phyloP scores from a whole-genome alignment of 2,888 invertebrate genomes.

The Leptarthrus brevirostris region DNA sequence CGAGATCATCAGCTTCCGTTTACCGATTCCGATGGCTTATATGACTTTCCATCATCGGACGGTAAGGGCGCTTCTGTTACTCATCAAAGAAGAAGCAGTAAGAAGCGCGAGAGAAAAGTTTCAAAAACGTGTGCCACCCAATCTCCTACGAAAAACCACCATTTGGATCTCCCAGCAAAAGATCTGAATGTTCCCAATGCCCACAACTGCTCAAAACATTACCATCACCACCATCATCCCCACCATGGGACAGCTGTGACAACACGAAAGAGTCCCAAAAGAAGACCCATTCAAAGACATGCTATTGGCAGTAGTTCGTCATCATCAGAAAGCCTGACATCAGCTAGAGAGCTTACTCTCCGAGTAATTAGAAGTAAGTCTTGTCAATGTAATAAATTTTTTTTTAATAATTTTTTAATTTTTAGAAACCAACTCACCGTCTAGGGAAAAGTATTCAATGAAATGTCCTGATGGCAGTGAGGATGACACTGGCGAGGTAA shows the following conservation, averaged over 20 bases:
- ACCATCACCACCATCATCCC: slow-evolving; percentile 58
- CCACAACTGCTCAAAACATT: slow-evolving; percentile 60
- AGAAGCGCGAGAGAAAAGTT: slow-evolving; percentile 73
- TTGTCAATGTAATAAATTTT: background rate
- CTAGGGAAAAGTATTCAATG: slow-evolving; percentile 61
- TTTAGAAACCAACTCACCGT: slow-evolving; percentile 59
- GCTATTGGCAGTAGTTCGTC: slow-evolving; percentile 71
- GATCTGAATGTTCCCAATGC: slow-evolving; percentile 57
- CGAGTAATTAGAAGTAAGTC: slow-evolving; percentile 59
- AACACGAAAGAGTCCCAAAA: slow-evolving; percentile 71
- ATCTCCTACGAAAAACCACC: slow-evolving; percentile 61
- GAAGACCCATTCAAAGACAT: slow-evolving; percentile 70
- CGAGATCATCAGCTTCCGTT: slow-evolving; percentile 74
- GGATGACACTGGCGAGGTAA: slow-evolving; percentile 69
- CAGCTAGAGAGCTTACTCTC: slow-evolving; percentile 67
- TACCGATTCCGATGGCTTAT: slow-evolving; percentile 83
- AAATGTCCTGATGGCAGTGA: slow-evolving; percentile 67
- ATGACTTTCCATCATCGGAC: slow-evolving; percentile 84
- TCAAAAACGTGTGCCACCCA: slow-evolving; percentile 65
- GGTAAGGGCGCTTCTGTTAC: slow-evolving; percentile 70
- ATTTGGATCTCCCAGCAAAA: slow-evolving; percentile 73
- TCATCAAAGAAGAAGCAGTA: slow-evolving; percentile 72
- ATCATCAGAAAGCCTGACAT: slow-evolving; percentile 72
- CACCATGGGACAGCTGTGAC: slow-evolving; percentile 65
- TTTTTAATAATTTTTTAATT: background rate